Conservation (phyloP, 1,140 invertebrate genomes). For the Sipha flava region DNA sequence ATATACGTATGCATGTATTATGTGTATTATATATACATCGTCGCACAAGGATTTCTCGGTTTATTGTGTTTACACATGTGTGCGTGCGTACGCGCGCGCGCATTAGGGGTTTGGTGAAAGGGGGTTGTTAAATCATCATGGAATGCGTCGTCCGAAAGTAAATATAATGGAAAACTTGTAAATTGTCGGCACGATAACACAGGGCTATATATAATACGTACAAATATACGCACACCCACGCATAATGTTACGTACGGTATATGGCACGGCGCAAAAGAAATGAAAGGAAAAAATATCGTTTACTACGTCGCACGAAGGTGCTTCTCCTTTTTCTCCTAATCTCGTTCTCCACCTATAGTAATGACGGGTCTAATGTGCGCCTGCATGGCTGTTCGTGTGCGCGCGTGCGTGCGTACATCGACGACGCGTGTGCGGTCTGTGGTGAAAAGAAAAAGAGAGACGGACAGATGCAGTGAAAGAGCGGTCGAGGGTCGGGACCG, state of each 20-base stretch:
- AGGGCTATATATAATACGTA: not conserved
- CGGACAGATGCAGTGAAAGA: not conserved
- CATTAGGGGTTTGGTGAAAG: not conserved
- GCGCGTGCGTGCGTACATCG: not conserved
- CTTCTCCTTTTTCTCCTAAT: not conserved
- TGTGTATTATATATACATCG: no score
- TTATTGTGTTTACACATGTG: not conserved
- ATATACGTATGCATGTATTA: no score
- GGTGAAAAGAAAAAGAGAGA: not conserved
- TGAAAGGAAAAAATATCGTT: not conserved
- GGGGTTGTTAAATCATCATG: not conserved
- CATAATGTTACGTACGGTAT: not conserved
- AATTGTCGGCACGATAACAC: conserved; percentile 12
- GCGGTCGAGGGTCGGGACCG: not conserved
- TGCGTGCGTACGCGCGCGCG: not conserved
- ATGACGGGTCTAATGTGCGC: not conserved
- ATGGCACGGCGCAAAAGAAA: not conserved
- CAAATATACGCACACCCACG: not conserved
- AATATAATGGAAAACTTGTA: conserved; percentile 4
- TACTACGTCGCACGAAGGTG: not conserved
- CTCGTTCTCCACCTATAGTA: not conserved
- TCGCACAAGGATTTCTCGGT: not conserved
- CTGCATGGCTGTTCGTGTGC: not conserved
- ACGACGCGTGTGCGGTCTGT: not conserved
- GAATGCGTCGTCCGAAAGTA: not conserved